A percentile compares a stretch with the other conserved stretches of the same genome.
These are phyloP conservation scores for Callospermophilus lateralis DNA, from an alignment of 2,113 vertebrate species.

Conservation along the genomic window DNA sequence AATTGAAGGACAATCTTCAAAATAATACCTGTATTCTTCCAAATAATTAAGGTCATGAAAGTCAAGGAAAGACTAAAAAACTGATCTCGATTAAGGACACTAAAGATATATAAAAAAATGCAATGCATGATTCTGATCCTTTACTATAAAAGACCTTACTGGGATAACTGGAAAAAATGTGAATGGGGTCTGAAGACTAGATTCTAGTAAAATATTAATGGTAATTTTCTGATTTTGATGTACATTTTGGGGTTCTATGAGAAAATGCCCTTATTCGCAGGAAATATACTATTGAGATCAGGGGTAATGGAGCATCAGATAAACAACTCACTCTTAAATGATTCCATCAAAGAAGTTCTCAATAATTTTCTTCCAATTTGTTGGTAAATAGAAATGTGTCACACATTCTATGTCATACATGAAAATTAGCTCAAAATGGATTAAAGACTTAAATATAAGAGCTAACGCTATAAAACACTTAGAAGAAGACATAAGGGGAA, in stretches of 20 bases:
- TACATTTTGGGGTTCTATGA: neutral
- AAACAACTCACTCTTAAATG: neutral
- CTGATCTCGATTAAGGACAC: neutral
- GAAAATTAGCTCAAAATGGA: conserved; percentile 1
- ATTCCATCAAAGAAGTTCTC: neutral
- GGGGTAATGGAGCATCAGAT: neutral
- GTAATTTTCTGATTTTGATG: conserved; percentile 24
- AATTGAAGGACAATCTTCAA: neutral
- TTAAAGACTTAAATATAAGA: neutral
- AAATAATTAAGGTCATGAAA: neutral
- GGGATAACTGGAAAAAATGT: neutral
- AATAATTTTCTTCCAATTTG: neutral
- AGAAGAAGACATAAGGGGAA: neutral
- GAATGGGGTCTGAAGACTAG: neutral
- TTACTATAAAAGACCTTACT: neutral
- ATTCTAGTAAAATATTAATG: neutral
- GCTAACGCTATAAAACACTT: conserved; percentile 4
- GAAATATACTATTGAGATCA: neutral
- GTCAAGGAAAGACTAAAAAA: neutral
- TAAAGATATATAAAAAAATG: neutral
- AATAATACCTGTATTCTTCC: neutral
- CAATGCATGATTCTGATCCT: neutral
- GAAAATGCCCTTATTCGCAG: conserved; percentile 31
- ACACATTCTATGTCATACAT: neutral
- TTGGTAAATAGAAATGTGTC: neutral